Evolutionary conservation across 2,888 invertebrate genomes (phyloP), one percentile per base, ranked within the genome.

Genomic region (Anticlea derivata): DNA sequence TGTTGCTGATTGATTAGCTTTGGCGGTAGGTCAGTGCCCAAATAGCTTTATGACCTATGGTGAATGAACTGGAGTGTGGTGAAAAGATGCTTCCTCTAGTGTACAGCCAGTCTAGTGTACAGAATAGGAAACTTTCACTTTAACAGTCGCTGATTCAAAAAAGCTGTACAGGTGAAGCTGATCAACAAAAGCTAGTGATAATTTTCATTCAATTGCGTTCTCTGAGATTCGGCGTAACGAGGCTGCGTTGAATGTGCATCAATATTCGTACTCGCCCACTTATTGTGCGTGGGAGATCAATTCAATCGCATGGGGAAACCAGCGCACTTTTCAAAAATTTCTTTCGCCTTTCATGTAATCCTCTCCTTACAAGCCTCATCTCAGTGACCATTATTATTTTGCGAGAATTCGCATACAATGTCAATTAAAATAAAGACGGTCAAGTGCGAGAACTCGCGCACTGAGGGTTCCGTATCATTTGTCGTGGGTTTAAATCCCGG

Each of bases 261-360:
- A 75, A 75, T 80, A 78, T 78, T 78, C 74, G 77, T 76, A 71
- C 64, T 75, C 82, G 75, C 85, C 83, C 80, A 84, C 83, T 37
- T 51, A 20, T 27, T 40, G 34, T 57, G 75, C 73, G 74, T 78
- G 68, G 81, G 80, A 63, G n/a, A n/a, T n/a, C n/a, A n/a, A n/a
- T n/a, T n/a, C n/a, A n/a, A n/a, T n/a, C n/a, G n/a, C n/a, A n/a
- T n/a, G n/a, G 57, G 70, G 65, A 46, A 43, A 57, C 55, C 65
- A 61, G 67, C 66, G 66, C 60, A 66, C 68, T 73, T 74, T 74
- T 77, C 74, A 72, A 80, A 80, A 76, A 68, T 73, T 76, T 73
- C 66, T 65, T 66, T 71, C 63, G 74, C 70, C 69, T 74, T 68
- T 68, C 73, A 60, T 76, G 72, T 76, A 73, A 66, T 69, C 65